Evolutionary conservation across 2,113 vertebrate species (phyloP), one percentile per base, ranked within the genome.

Genomic region (Apaloderma vittatum): DNA sequence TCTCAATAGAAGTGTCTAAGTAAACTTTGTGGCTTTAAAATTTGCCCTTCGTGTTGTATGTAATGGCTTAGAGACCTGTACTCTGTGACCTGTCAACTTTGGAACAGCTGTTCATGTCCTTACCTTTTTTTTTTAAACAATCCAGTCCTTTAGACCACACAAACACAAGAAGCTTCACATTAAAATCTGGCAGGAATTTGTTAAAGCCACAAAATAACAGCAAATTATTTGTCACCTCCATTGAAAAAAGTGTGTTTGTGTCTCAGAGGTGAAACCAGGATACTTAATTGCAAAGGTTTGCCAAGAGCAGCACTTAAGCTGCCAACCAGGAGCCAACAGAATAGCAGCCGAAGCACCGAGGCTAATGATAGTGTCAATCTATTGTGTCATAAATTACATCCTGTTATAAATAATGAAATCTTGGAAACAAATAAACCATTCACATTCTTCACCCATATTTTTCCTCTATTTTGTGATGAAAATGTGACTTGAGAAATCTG

Each of bases 321-420:
- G 93, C 73, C 85, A 68, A 29, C 10, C 23, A 22, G 67, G 79
- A 95, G 30, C 73, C 24, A 66, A 37, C 15, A 93, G 88, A 95
- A 91, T 78, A 78, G 65, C 73, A 91, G 80, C n/a, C 36, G n/a
- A 51, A 87, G 30, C 0, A 1, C 65, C 84, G 80, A 89, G 86
- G 58, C 74, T 94, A 94, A 95, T 79, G 88, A 55, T 78, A 82
- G 24, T 79, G 91, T 91, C 93, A 89, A 37, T 92, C 92, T 75
- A 75, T 92, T 91, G 66, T 95, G 61, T 90, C 73, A 94, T 73
- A 97, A 96, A 96, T 97, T 96, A 95, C 61, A 97, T 87, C 83
- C 93, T 95, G 65, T 65, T 95, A 81, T 66, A 89, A 92, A 97
- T 96, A 94, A 95, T 96, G 86, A 94, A 97, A 89, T 94, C 76